Evolutionary conservation across 1,140 invertebrate genomes (phyloP).

Genomic region (Palaemon carinicauda): DNA sequence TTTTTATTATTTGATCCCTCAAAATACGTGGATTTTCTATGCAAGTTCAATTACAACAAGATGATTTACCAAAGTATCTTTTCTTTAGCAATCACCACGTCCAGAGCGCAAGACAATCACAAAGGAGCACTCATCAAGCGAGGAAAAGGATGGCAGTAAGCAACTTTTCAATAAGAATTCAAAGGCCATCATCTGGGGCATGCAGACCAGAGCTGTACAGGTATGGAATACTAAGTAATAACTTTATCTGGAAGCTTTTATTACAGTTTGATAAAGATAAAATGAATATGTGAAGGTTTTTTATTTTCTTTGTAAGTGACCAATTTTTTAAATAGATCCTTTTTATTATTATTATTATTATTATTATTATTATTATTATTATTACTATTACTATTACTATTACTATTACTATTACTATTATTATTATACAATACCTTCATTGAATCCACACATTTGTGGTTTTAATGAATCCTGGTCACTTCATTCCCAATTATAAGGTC

Average conservation of each 20-base stretch:
- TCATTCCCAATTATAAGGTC: too few species aligned
- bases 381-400: too few species aligned
- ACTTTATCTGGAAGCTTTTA: neutral
- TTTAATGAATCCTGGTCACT: too few species aligned
- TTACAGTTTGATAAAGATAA: neutral
- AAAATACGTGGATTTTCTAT: neutral
- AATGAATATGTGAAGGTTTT: too few species aligned
- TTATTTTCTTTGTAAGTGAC: too few species aligned
- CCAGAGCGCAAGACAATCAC: constrained; percentile 17
- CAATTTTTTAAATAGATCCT: too few species aligned
- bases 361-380: too few species aligned
- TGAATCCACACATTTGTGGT: too few species aligned
- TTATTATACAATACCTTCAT: too few species aligned
- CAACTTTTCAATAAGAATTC: constrained; percentile 83
- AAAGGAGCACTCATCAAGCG: neutral
- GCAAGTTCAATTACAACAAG: neutral
- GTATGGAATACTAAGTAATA: constrained; percentile 53
- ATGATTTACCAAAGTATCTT: neutral
- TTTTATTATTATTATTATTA: too few species aligned
- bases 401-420: too few species aligned
- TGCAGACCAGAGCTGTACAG: constrained; percentile 98
- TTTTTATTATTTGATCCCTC: too few species aligned
- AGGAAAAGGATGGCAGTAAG: neutral
- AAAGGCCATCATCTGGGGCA: constrained; percentile 97
- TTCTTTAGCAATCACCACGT: constrained; percentile 31